A percentile compares a stretch with the other conserved stretches of the same genome.
Evolutionary conservation across 2,113 vertebrate species (phyloP).

Genomic region (Lipophrys pholis): DNA sequence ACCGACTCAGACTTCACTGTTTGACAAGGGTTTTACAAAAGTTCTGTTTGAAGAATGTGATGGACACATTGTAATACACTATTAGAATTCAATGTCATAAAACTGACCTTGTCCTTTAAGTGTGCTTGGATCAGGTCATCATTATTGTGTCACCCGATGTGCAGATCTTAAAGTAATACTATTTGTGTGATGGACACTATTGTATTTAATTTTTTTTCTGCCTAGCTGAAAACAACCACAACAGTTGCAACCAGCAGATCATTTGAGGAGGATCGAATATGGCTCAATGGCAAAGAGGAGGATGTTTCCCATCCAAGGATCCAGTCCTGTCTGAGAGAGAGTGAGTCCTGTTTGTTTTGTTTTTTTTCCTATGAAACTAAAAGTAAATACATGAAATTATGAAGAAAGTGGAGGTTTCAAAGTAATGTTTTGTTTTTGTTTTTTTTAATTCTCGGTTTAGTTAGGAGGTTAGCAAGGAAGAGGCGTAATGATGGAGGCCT

Average conservation of each 20-base stretch:
- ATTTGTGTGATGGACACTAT: too few relatives aligned
- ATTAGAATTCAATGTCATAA: background rate
- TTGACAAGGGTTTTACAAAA: too few relatives aligned
- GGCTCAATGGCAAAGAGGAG: slow-evolving; percentile 92
- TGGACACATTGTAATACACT: background rate
- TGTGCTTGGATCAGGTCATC: background rate
- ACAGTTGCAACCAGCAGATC: slow-evolving; percentile 87
- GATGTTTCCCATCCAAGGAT: slow-evolving; percentile 88
- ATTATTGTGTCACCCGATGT: too few relatives aligned
- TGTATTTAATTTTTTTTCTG: background rate
- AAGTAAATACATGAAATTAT: background rate
- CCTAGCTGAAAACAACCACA: slow-evolving; percentile 94
- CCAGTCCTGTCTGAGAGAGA: slow-evolving; percentile 92
- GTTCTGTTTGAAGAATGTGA: background rate
- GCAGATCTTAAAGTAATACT: too few relatives aligned
- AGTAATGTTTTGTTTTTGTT: background rate
- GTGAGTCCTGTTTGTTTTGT: slow-evolving; percentile 74
- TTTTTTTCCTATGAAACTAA: background rate
- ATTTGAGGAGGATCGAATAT: slow-evolving; percentile 90
- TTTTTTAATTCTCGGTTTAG: slow-evolving; percentile 68
- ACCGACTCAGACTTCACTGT: background rate
- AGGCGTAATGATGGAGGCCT: slow-evolving; percentile 68
- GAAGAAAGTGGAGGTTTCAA: fast-evolving
- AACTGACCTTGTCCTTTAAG: background rate
- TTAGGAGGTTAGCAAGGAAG: slow-evolving; percentile 89